Percentiles rank a stretch among this genome's conserved stretches.
These are phyloP conservation scores for Melanotaenia nigrans DNA, from an alignment of 2,797 vertebrate species.

Conservation along the genomic window DNA sequence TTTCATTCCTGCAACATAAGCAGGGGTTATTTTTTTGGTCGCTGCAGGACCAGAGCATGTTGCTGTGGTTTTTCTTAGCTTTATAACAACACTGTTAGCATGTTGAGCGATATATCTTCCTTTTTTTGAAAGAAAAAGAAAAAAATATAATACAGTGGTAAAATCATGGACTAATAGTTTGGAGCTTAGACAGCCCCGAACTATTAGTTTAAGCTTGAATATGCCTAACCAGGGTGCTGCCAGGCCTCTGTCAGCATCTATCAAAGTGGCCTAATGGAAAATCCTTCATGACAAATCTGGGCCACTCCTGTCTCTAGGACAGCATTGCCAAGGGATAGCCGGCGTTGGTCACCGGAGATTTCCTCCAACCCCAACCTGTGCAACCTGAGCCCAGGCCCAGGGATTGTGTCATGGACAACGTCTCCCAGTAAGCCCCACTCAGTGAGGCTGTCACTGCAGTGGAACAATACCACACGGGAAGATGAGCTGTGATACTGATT, in stretches of 20 bases:
- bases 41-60: background rate
- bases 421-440: slow-evolving; percentile 76
- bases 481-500: slow-evolving; percentile 46
- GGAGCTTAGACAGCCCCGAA: background rate
- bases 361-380: slow-evolving; percentile 80
- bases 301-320: slow-evolving; percentile 81
- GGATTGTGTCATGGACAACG: slow-evolving; percentile 84
- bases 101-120: background rate
- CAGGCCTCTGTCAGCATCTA: slow-evolving; percentile 54
- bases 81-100: too few relatives aligned
- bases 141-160: background rate
- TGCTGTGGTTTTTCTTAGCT: background rate
- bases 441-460: slow-evolving; percentile 60
- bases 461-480: slow-evolving; percentile 60
- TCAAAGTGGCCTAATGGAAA: slow-evolving; percentile 82
- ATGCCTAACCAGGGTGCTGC: slow-evolving; percentile 39
- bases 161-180: background rate
- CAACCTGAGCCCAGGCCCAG: slow-evolving; percentile 80
- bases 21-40: background rate
- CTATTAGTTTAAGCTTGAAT: background rate
- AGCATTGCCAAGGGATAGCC: slow-evolving; percentile 80
- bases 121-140: background rate
- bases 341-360: slow-evolving; percentile 84
- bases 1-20: background rate
- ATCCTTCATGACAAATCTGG: slow-evolving; percentile 85